A percentile compares a stretch with the other conserved stretches of the same genome.
These are phyloP conservation scores for Laupala kohalensis DNA, from an alignment of 1,140 invertebrate genomes.

Conservation along the genomic window DNA sequence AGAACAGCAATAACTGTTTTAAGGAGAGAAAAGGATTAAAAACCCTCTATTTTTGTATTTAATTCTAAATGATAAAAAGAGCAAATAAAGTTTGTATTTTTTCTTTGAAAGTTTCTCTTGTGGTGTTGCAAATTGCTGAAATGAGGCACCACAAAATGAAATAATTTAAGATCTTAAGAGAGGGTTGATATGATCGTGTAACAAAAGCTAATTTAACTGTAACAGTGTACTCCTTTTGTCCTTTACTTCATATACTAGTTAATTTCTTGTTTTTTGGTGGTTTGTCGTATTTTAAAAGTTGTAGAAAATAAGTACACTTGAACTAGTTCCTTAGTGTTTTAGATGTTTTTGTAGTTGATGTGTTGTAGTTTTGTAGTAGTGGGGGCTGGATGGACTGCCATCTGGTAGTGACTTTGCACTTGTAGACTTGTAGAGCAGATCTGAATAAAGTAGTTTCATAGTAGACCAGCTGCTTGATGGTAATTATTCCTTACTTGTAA, in stretches of 20 bases:
- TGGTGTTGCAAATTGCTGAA: conserved; percentile 11
- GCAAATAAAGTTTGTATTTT: conserved; percentile 20
- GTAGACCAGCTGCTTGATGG: conserved; percentile 17
- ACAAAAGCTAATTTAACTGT: conserved; percentile 8
- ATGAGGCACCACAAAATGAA: conserved; percentile 10
- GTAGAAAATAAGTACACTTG: conserved; percentile 16
- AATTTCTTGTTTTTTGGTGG: conserved; percentile 17
- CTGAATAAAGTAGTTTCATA: conserved; percentile 20
- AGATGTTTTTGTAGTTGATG: conserved; percentile 18
- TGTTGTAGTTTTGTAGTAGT: conserved; percentile 16
- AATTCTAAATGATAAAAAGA: conserved; percentile 19
- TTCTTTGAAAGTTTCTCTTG: conserved; percentile 16
- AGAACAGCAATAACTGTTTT: conserved; percentile 17
- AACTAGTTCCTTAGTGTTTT: conserved; percentile 17
- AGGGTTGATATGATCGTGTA: conserved; percentile 14
- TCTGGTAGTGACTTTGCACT: conserved; percentile 16
- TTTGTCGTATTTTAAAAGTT: conserved; percentile 18
- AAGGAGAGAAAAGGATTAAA: conserved; percentile 12
- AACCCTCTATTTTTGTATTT: conserved; percentile 21
- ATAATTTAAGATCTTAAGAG: conserved; percentile 11
- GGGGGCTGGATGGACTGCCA: conserved; percentile 18
- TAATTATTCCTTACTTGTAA: conserved; percentile 13
- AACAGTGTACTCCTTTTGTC: conserved; percentile 12
- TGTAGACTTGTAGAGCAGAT: conserved; percentile 20
- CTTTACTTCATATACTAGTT: conserved; percentile 16